phyloP scores from a whole-genome alignment of 2,113 vertebrate genomes.

The Scomber scombrus region DNA sequence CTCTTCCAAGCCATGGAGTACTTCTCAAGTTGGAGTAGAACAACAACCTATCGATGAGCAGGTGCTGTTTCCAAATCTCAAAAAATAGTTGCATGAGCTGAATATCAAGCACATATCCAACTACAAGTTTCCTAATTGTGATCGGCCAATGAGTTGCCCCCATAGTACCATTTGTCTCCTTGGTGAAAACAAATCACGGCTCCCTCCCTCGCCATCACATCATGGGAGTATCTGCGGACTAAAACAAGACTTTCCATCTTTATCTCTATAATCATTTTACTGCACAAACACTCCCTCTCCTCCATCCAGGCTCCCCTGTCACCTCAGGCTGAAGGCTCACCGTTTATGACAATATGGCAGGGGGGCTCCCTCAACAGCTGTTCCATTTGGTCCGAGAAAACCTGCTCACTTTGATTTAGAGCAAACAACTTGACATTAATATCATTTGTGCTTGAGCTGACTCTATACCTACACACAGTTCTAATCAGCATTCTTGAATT shows the following conservation, averaged over 20 bases:
- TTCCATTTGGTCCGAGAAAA: slow-evolving; percentile 36
- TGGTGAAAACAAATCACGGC: slow-evolving; percentile 65
- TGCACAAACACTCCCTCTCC: slow-evolving; percentile 37
- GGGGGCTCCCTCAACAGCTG: slow-evolving; percentile 64
- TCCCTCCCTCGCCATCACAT: slow-evolving; percentile 17
- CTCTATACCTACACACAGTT: slow-evolving; percentile 7
- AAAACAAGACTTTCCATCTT: slow-evolving; percentile 72
- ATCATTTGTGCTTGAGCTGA: slow-evolving; percentile 18
- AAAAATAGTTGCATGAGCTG: neutral
- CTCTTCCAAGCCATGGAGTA: slow-evolving; percentile 7
- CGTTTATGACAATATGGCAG: slow-evolving; percentile 74
- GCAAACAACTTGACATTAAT: slow-evolving; percentile 29
- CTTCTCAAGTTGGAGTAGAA: slow-evolving; percentile 13
- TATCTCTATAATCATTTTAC: slow-evolving; percentile 73
- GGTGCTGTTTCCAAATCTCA: slow-evolving; percentile 14
- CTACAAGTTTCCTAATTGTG: slow-evolving; percentile 63
- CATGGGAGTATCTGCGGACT: slow-evolving; percentile 44
- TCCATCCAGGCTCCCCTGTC: slow-evolving; percentile 42
- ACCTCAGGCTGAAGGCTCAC: slow-evolving; percentile 59
- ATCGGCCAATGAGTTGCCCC: slow-evolving; percentile 42
- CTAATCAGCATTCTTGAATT: slow-evolving; percentile 4
- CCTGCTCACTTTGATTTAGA: slow-evolving; percentile 17
- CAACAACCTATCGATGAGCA: slow-evolving; percentile 3
- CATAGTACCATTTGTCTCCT: slow-evolving; percentile 41
- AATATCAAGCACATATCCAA: slow-evolving; percentile 34